Conservation (phyloP, 2,113 vertebrate genomes). For the Muntiacus muntjak region DNA sequence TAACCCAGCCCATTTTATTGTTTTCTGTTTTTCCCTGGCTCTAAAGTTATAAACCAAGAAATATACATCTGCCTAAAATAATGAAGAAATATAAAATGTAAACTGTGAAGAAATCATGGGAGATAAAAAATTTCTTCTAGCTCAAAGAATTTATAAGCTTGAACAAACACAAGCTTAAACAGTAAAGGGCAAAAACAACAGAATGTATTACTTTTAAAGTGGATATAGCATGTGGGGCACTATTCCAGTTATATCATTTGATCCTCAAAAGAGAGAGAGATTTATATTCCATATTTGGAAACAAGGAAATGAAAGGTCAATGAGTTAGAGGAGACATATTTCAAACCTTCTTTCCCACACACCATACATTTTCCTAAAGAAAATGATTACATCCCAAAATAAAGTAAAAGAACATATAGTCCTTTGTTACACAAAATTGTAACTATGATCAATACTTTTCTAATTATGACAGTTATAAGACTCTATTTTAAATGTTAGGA, state of each 20-base stretch:
- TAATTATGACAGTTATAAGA: not conserved
- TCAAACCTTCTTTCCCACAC: not conserved
- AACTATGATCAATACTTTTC: not conserved
- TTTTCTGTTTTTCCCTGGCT: not conserved
- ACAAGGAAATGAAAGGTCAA: not conserved
- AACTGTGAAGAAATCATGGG: not conserved
- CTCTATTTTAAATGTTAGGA: constrained; percentile 21
- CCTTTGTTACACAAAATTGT: not conserved
- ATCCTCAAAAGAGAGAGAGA: not conserved
- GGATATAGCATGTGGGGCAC: not conserved
- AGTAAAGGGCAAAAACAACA: not conserved
- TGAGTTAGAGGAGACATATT: not conserved
- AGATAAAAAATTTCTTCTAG: not conserved
- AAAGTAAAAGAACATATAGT: not conserved
- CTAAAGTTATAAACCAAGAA: not conserved
- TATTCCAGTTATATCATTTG: not conserved
- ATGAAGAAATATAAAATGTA: not conserved
- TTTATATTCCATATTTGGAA: not conserved
- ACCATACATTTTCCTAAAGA: not conserved
- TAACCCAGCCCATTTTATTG: not conserved
- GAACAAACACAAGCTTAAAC: not conserved
- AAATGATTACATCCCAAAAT: not conserved
- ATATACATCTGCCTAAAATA: not conserved
- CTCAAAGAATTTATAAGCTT: not conserved
- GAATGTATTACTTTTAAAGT: not conserved